Conservation (phyloP, 2,113 vertebrate genomes). For the Lichenostomus cassidix region DNA sequence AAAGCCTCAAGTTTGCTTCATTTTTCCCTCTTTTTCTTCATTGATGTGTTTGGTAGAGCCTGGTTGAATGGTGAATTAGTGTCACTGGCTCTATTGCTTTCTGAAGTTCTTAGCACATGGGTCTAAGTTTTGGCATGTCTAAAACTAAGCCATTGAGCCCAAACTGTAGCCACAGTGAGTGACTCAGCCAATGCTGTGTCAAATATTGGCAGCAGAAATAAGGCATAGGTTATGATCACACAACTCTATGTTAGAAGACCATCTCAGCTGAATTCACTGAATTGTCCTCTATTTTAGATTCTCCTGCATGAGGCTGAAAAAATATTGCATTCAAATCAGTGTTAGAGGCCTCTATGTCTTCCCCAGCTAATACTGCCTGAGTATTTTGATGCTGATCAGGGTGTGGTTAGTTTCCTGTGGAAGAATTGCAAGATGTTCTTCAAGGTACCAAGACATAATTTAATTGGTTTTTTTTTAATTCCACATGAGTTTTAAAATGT, state of each 20-base stretch:
- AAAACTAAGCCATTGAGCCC: neutral
- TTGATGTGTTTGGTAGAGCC: neutral
- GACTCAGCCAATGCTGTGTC: neutral
- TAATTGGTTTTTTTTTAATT: neutral
- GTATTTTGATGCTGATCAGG: neutral
- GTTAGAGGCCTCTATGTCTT: neutral
- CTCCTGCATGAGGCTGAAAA: neutral
- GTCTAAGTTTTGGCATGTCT: neutral
- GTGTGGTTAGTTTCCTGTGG: neutral
- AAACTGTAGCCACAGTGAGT: no score
- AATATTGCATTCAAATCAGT: neutral
- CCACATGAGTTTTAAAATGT: neutral
- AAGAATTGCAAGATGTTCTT: neutral
- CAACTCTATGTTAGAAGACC: neutral
- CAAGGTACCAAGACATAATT: neutral
- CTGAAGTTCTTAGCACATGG: neutral
- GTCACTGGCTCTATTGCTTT: neutral
- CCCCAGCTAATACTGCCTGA: neutral
- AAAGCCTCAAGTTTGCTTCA: neutral
- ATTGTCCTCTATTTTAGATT: neutral
- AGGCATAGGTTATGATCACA: neutral
- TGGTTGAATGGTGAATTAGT: neutral
- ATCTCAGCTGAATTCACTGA: neutral
- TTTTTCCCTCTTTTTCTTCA: neutral
- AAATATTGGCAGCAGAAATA: neutral